These are phyloP conservation scores for Cephus cinctus DNA, from an alignment of 1,140 invertebrate species.

Conservation along the genomic window DNA sequence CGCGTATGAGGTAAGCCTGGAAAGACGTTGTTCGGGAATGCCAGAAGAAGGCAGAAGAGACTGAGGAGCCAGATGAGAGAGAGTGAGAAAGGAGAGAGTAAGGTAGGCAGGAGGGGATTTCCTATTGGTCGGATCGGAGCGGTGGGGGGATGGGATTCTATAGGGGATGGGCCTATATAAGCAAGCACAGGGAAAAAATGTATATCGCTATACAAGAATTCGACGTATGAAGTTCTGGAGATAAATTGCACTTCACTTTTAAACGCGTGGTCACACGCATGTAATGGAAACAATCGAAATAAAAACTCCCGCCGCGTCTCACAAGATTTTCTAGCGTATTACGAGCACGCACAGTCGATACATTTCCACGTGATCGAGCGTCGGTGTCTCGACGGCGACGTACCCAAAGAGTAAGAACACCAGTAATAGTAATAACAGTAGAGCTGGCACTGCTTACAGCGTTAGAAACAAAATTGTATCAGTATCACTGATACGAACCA, in stretches of 20 bases:
- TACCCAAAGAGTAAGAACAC: no score
- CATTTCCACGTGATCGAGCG: slow-evolving; percentile 39
- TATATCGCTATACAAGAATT: not conserved
- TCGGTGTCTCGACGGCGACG: slow-evolving; percentile 3
- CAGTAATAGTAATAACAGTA: no score
- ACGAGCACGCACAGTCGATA: slow-evolving; percentile 20
- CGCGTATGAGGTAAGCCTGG: slow-evolving; percentile 7
- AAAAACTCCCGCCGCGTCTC: not conserved
- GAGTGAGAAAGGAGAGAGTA: not conserved
- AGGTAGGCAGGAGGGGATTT: not conserved
- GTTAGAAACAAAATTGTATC: no score
- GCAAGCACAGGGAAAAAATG: not conserved
- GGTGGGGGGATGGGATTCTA: no score
- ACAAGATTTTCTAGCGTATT: slow-evolving; percentile 16
- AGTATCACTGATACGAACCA: slow-evolving; percentile 1
- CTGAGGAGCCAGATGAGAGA: not conserved
- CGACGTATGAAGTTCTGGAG: not conserved
- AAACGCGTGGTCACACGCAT: no score
- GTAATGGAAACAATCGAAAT: no score
- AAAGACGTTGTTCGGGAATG: no score
- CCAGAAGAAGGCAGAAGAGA: slow-evolving; percentile 1
- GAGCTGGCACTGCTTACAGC: no score
- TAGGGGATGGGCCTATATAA: not conserved
- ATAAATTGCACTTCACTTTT: slow-evolving; percentile 10
- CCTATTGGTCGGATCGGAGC: no score